Evolutionary conservation across 2,888 invertebrate species (phyloP).

Genomic region (Eilema griseolum): DNA sequence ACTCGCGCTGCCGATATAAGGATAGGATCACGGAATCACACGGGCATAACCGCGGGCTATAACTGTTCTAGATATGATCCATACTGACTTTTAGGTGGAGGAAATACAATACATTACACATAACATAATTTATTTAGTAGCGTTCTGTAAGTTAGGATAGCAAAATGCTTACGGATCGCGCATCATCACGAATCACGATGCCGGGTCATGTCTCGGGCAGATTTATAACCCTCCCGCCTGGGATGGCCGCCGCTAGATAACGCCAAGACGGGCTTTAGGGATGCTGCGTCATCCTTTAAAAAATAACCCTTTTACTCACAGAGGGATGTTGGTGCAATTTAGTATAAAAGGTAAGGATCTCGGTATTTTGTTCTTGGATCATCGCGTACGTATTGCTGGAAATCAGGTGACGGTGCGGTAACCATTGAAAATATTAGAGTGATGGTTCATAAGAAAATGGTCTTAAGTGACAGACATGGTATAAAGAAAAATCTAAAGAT

Average conservation of each 20-base stretch:
- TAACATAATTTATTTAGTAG: neutral
- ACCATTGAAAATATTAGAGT: neutral
- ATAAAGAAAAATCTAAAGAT: no score
- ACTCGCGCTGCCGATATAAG: no score
- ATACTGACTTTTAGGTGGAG: neutral
- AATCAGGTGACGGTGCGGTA: neutral
- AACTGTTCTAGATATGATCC: neutral
- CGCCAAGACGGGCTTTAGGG: slow-evolving; percentile 43
- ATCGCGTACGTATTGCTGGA: neutral
- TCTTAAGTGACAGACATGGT: neutral
- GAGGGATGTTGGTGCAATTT: slow-evolving; percentile 39
- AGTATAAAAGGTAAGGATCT: slow-evolving; percentile 32
- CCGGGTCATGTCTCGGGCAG: slow-evolving; percentile 37
- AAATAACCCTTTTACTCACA: slow-evolving; percentile 44
- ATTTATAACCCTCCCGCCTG: slow-evolving; percentile 45
- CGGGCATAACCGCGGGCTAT: no score
- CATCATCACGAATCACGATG: slow-evolving; percentile 41
- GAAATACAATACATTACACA: neutral
- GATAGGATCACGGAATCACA: no score
- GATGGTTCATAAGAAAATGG: neutral
- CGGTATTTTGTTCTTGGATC: neutral
- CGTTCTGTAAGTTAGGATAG: neutral
- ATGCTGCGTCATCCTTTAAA: slow-evolving; percentile 31
- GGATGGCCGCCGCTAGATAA: slow-evolving; percentile 41
- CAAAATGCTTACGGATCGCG: slow-evolving; percentile 12